A percentile compares a stretch with the other conserved stretches of the same genome.
phyloP scores from a whole-genome alignment of 1,140 invertebrate genomes.

The Zaprionus inermis region DNA sequence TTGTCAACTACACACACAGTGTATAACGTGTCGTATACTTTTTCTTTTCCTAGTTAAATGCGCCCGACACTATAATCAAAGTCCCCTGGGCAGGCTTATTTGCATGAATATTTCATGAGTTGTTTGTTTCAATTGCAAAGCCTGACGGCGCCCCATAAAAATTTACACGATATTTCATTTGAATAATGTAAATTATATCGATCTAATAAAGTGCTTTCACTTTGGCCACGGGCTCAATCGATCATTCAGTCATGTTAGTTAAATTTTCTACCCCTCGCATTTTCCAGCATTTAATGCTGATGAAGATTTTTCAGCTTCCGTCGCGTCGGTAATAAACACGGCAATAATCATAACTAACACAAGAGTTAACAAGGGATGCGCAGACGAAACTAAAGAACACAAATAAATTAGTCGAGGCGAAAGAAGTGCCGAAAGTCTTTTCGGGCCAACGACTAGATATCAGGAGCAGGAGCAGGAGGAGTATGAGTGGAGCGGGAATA shows the following conservation, averaged over 20 bases:
- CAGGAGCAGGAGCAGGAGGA: not conserved
- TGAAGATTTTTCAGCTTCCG: slow-evolving; percentile 70
- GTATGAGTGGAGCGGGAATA: too few relatives aligned
- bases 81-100: not conserved
- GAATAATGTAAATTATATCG: slow-evolving; percentile 60
- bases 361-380: slow-evolving; percentile 49
- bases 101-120: slow-evolving; percentile 22
- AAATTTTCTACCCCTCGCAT: slow-evolving; percentile 58
- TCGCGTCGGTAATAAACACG: slow-evolving; percentile 71
- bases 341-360: slow-evolving; percentile 79
- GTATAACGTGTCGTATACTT: not conserved
- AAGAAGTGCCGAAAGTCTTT: slow-evolving; percentile 56
- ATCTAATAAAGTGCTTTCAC: slow-evolving; percentile 29
- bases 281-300: slow-evolving; percentile 79
- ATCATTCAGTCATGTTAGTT: slow-evolving; percentile 36
- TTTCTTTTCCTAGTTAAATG: not conserved
- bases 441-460: slow-evolving; percentile 48
- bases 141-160: slow-evolving; percentile 26
- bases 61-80: not conserved
- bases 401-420: slow-evolving; percentile 58
- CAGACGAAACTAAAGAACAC: slow-evolving; percentile 58
- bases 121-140: slow-evolving; percentile 19
- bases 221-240: not conserved
- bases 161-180: slow-evolving; percentile 44
- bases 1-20: not conserved